These are phyloP conservation scores for Pyrgus malvae DNA, from an alignment of 2,888 invertebrate genomes.

Conservation along the genomic window DNA sequence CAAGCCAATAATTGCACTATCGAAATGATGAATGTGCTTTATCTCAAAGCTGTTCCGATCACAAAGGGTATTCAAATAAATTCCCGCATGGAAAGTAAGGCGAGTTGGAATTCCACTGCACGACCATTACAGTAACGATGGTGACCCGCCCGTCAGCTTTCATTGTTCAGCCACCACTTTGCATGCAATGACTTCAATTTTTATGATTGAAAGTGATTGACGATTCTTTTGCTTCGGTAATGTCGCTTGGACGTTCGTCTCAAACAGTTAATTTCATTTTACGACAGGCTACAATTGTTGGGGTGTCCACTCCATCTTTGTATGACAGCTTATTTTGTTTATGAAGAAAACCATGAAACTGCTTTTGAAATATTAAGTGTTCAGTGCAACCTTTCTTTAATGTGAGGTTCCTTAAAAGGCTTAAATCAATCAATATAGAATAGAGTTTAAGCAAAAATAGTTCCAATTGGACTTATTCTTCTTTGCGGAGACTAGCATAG, in stretches of 20 bases:
- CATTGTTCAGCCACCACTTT: slow-evolving; percentile 64
- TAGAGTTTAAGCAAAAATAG: no score
- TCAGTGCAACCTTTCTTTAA: no score
- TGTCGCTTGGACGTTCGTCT: slow-evolving; percentile 16
- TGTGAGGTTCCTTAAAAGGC: no score
- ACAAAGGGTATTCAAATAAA: slow-evolving; percentile 45
- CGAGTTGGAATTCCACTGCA: slow-evolving; percentile 53
- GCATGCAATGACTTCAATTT: slow-evolving; percentile 53
- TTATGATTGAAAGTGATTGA: slow-evolving; percentile 50
- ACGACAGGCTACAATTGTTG: slow-evolving; percentile 18
- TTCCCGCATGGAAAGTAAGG: slow-evolving; percentile 63
- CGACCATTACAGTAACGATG: slow-evolving; percentile 57
- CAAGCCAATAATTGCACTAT: slow-evolving; percentile 8
- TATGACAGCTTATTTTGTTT: not conserved
- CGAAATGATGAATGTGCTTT: slow-evolving; percentile 20
- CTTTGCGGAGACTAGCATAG: no score
- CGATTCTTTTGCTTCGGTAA: slow-evolving; percentile 37
- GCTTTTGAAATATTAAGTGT: no score
- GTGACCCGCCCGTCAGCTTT: slow-evolving; percentile 61
- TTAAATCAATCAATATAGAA: no score
- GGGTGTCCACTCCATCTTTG: slow-evolving; percentile 1
- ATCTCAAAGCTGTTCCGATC: slow-evolving; percentile 30
- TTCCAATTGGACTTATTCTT: no score
- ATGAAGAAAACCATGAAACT: not conserved
- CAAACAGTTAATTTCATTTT: slow-evolving; percentile 12